Conservation (phyloP, 1,140 invertebrate species). For the Idris sp. region DNA sequence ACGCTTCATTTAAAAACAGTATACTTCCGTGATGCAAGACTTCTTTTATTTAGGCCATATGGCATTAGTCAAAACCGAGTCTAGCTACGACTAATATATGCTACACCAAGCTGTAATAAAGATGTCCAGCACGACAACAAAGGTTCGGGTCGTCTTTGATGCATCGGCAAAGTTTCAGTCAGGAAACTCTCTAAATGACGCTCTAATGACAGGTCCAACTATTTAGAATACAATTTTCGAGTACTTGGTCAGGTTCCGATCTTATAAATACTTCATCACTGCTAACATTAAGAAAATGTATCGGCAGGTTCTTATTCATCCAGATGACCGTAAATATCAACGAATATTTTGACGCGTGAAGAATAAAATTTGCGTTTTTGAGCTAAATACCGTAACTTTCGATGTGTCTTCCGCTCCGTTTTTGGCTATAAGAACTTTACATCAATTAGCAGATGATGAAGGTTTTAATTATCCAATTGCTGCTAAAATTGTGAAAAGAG, state of each 20-base stretch:
- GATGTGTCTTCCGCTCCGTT: background rate
- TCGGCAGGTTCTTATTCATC: background rate
- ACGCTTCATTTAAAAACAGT: background rate
- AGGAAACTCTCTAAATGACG: background rate
- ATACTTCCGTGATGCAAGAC: slow-evolving; percentile 8
- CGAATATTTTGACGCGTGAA: background rate
- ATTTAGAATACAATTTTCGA: background rate
- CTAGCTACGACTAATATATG: background rate
- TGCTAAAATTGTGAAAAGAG: background rate
- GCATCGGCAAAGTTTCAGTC: background rate
- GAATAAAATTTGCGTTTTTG: background rate
- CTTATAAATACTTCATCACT: background rate
- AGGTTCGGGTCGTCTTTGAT: background rate
- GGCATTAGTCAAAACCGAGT: background rate
- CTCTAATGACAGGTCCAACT: background rate
- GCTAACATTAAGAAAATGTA: background rate
- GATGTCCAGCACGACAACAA: background rate
- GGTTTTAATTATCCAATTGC: background rate
- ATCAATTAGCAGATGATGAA: background rate
- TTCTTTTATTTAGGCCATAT: slow-evolving; percentile 12
- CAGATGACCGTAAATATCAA: background rate
- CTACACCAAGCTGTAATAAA: background rate
- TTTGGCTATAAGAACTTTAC: background rate
- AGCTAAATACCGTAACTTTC: slow-evolving; percentile 1
- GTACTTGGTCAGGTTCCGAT: background rate